Base-by-base conservation (phyloP, 2,888 invertebrate species). In the Meteorus cinctellus region DNA sequence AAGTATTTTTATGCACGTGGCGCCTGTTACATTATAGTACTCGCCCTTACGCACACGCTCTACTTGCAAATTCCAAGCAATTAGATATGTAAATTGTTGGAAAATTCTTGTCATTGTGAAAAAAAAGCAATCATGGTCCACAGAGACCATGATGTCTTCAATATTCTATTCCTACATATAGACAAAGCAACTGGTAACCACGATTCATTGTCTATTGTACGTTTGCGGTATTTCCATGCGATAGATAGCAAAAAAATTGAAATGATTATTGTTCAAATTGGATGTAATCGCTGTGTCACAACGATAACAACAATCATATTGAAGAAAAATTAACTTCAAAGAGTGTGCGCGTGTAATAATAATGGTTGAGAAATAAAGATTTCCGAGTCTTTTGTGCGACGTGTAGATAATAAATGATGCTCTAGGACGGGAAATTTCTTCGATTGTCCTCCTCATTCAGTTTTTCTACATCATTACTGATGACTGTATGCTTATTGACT, bases 71-170 rank as follows among this genome's bases (percentile, higher is more conserved):
- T 76, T 67, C 72, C 59, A 51, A 34, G 60, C 67, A 45, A 67
- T 76, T 74, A 69, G 63, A 72, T 48, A 79, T 76, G 77, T 76
- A 79, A 79, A 79, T 79, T 36, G 41, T 41, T 60, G 59, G 72
- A 74, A 72, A 72, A 77, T 69, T 79, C 68, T 45, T 41, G 41
- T 48, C 6, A 63, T 63, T 14, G 34, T 16, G 34, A 60, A 24
- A 60, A 24, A 29, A 19, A 5, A 24, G 12, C 27, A 10, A 24
- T 1, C 12, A 24, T 60, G 59, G 6, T 48, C 59, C 16, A 41
- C 31, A 51, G 24, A 72, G 29, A 45, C 59, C 27, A 34, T 62
- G 72, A 72, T 60, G 66, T 71, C 68, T n/a, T 48, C n/a, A 48
- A 4, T 48, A 2, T 41, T 12, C 41, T 41, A 41, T 41, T 12